Conservation (phyloP, 53 echinoderm and acorn worm genomes). For the Temnopleurus reevesii region DNA sequence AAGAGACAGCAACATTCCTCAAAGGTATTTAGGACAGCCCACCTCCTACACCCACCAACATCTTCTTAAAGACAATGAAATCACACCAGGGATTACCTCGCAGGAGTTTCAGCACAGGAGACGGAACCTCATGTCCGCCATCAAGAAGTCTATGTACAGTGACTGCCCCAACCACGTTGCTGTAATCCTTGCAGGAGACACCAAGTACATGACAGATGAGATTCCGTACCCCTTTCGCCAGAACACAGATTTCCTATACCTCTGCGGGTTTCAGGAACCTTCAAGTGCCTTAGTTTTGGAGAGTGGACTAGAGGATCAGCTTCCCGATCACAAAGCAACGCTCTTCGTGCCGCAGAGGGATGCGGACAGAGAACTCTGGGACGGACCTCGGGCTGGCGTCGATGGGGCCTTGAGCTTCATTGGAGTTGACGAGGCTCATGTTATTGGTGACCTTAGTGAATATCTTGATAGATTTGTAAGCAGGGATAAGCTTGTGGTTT, state of each 20-base stretch:
- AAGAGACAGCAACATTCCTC: slow-evolving; percentile 59
- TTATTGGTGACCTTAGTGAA: slow-evolving; percentile 70
- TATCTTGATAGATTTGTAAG: slow-evolving; percentile 62
- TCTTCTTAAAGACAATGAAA: slow-evolving; percentile 79
- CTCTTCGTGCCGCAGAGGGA: slow-evolving; percentile 89
- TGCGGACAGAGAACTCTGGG: slow-evolving; percentile 92
- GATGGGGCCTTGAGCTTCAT: slow-evolving; percentile 90
- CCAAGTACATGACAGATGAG: slow-evolving; percentile 94
- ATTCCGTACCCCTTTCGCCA: slow-evolving; percentile 96
- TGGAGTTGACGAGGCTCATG: slow-evolving; percentile 80
- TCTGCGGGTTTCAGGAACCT: slow-evolving; percentile 96
- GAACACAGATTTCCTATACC: slow-evolving; percentile 89
- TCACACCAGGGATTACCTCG: slow-evolving; percentile 83
- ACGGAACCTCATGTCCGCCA: slow-evolving; percentile 74
- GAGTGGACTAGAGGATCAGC: slow-evolving; percentile 64
- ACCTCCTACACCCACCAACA: slow-evolving; percentile 91
- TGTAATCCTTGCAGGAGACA: slow-evolving; percentile 74
- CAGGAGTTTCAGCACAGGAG: slow-evolving; percentile 74
- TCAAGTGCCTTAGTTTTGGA: slow-evolving; percentile 89
- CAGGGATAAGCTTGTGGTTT: slow-evolving; percentile 67
- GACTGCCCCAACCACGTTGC: slow-evolving; percentile 75
- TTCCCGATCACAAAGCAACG: slow-evolving; percentile 85
- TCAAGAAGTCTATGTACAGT: slow-evolving; percentile 70
- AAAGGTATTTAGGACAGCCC: slow-evolving; percentile 90
- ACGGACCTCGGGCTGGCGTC: slow-evolving; percentile 87